Conservation (phyloP, 1,140 invertebrate species). For the Samia ricini region DNA sequence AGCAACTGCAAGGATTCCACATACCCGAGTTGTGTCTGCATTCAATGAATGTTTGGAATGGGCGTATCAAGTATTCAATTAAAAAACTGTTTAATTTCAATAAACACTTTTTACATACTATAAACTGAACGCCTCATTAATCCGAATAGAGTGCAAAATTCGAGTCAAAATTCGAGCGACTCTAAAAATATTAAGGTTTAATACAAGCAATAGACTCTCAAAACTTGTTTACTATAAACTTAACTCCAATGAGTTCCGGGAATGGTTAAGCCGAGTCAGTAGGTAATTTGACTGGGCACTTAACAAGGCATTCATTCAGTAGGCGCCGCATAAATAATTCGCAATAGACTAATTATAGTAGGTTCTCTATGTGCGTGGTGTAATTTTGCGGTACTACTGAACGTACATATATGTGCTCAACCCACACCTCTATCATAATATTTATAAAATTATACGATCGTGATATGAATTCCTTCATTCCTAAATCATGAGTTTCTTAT, state of each 20-base stretch:
- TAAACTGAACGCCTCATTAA: too few species aligned
- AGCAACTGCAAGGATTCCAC: too few species aligned
- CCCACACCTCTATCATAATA: background rate
- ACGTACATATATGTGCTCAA: conserved; percentile 11
- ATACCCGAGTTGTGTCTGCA: too few species aligned
- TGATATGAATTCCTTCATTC: background rate
- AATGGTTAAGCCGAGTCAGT: conserved; percentile 21
- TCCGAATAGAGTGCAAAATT: too few species aligned
- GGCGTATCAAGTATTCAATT: too few species aligned
- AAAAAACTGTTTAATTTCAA: too few species aligned
- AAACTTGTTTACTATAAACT: background rate
- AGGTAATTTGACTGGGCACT: conserved; percentile 19
- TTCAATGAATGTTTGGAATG: too few species aligned
- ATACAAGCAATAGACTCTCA: background rate
- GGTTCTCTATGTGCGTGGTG: conserved; percentile 26
- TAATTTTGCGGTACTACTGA: conserved; percentile 39
- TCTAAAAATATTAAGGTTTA: background rate
- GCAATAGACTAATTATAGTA: conserved; percentile 28
- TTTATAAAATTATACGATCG: background rate
- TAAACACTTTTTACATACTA: too few species aligned
- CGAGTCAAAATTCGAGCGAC: too few species aligned
- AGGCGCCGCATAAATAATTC: conserved; percentile 45
- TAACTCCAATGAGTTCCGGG: conserved; percentile 8
- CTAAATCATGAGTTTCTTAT: background rate
- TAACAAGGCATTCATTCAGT: conserved; percentile 30